Evolutionary conservation across 2,888 invertebrate species (phyloP).

Genomic region (Pharmacophagus antenor): DNA sequence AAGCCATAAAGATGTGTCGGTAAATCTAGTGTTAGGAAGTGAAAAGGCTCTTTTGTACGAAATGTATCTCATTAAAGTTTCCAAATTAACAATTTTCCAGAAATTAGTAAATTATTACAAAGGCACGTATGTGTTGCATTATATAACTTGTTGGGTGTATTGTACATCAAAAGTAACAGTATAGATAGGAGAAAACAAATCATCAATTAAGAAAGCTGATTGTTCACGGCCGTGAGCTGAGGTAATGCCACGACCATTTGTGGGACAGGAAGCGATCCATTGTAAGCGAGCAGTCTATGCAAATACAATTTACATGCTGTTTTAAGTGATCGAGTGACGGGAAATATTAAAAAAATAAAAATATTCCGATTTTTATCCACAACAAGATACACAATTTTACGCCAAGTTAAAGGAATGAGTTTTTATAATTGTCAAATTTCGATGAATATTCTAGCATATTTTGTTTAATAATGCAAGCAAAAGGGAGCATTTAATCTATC

Average conservation of each 20-base stretch:
- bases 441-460: too few species aligned
- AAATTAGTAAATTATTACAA: background rate
- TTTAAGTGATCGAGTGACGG: slow-evolving; percentile 32
- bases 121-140: background rate
- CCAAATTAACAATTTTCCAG: too few species aligned
- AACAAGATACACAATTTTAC: too few species aligned
- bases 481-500: too few species aligned
- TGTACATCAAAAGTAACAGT: background rate
- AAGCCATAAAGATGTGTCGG: too few species aligned
- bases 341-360: background rate
- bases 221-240: slow-evolving; percentile 40
- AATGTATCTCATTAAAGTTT: too few species aligned
- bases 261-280: slow-evolving; percentile 49
- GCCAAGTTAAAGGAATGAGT: too few species aligned
- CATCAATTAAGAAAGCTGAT: slow-evolving; percentile 47
- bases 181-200: slow-evolving; percentile 10
- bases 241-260: slow-evolving; percentile 46
- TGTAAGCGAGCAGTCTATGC: slow-evolving; percentile 50
- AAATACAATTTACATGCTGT: slow-evolving; percentile 41
- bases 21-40: too few species aligned
- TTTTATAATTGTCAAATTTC: too few species aligned
- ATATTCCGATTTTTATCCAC: background rate
- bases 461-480: too few species aligned
- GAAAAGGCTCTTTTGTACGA: too few species aligned
- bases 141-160: background rate